Evolutionary conservation across 2,113 vertebrate species (phyloP).

Genomic region (Struthio camelus): DNA sequence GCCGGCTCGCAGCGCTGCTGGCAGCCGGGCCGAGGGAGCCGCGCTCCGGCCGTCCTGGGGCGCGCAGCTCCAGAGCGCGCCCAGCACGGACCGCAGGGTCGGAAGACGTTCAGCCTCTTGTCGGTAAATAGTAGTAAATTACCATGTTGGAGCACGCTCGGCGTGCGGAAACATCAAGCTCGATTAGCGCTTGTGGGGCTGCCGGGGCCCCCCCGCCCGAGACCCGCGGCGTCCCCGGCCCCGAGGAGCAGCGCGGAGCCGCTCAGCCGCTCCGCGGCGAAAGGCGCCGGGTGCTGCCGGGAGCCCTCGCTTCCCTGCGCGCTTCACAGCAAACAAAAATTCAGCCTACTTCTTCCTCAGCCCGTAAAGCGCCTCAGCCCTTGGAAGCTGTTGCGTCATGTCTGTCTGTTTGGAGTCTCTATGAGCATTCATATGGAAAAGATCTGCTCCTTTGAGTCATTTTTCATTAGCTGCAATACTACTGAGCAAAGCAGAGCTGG

Average conservation of each 20-base stretch:
- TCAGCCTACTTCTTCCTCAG: background rate
- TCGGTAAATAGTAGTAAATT: slow-evolving; percentile 75
- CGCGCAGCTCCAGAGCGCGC: background rate
- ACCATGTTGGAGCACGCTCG: slow-evolving; percentile 46
- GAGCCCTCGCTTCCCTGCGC: background rate
- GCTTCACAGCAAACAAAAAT: background rate
- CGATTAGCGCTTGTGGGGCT: slow-evolving; percentile 43
- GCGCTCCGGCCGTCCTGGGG: too few relatives aligned
- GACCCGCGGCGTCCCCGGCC: too few relatives aligned
- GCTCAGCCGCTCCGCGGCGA: background rate
- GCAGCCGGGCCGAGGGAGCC: too few relatives aligned
- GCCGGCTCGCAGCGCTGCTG: too few relatives aligned
- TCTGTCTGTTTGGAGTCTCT: background rate
- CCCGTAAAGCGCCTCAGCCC: background rate
- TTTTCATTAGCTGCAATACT: slow-evolving; percentile 62
- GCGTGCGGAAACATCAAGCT: background rate
- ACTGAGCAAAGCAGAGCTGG: slow-evolving; percentile 42
- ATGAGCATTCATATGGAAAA: slow-evolving; percentile 51
- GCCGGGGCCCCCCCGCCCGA: too few relatives aligned
- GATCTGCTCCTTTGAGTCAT: slow-evolving; percentile 56
- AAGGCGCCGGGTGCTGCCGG: background rate
- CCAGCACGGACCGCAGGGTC: slow-evolving; percentile 51
- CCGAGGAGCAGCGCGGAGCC: background rate
- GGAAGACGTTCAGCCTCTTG: slow-evolving; percentile 61
- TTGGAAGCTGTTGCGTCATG: background rate